phyloP scores from a whole-genome alignment of 64 coral and sea anemone genomes.

The Stichodactyla mertensii region DNA sequence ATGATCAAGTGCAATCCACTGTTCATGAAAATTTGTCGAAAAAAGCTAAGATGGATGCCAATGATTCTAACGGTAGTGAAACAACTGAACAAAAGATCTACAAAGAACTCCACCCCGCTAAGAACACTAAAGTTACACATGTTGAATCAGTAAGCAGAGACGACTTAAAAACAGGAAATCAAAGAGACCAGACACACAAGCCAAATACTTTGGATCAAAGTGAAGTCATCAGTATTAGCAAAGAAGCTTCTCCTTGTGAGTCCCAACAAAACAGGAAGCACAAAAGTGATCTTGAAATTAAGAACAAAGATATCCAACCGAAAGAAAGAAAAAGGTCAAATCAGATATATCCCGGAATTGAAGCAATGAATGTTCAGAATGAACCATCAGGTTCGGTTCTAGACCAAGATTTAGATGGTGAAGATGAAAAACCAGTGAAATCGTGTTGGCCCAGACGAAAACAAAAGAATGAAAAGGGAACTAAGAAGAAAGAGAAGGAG shows the following conservation, averaged over 20 bases:
- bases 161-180: neutral
- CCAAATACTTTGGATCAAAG: neutral
- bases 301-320: neutral
- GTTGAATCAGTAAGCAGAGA: neutral
- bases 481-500: neutral
- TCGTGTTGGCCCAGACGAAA: neutral
- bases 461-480: neutral
- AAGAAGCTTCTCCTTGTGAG: neutral
- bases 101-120: neutral
- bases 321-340: neutral
- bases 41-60: neutral
- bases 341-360: neutral
- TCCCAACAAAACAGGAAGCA: neutral
- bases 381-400: neutral
- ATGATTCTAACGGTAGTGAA: neutral
- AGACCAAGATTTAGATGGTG: neutral
- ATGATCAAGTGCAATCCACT: neutral
- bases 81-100: neutral
- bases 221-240: neutral
- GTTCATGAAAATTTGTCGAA: neutral
- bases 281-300: neutral
- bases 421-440: neutral
- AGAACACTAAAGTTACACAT: neutral
- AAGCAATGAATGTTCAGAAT: neutral
- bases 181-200: neutral